Evolutionary conservation across 2,888 invertebrate species (phyloP).

Genomic region (Drosophila putrida): DNA sequence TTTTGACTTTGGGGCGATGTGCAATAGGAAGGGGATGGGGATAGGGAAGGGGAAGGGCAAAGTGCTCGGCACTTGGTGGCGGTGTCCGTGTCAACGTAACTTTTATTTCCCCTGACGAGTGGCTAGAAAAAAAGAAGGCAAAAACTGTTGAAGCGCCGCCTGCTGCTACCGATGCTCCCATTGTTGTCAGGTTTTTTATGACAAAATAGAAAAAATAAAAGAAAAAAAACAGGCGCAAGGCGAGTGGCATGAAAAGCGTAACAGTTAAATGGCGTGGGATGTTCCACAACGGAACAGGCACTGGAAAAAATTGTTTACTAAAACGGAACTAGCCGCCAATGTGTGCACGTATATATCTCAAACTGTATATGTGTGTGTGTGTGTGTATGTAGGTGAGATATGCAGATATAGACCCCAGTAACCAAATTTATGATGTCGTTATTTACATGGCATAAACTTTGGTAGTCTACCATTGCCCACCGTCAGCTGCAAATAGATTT

Average conservation of each 20-base stretch:
- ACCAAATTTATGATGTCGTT: slow-evolving; percentile 80
- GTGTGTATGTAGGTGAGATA: slow-evolving; percentile 51
- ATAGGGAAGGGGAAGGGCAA: slow-evolving; percentile 39
- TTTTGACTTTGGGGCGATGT: slow-evolving; percentile 4
- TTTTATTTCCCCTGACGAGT: slow-evolving; percentile 75
- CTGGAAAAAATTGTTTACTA: slow-evolving; percentile 58
- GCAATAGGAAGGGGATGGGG: neutral
- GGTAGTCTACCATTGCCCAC: slow-evolving; percentile 47
- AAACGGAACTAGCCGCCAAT: slow-evolving; percentile 68
- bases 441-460: slow-evolving; percentile 81
- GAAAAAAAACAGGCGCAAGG: slow-evolving; percentile 18
- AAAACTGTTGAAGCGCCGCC: slow-evolving; percentile 23
- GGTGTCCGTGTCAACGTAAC: slow-evolving; percentile 77
- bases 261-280: slow-evolving; percentile 63
- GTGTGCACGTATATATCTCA: slow-evolving; percentile 24
- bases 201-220: slow-evolving; percentile 28
- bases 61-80: slow-evolving; percentile 69
- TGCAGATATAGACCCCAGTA: slow-evolving; percentile 56
- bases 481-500: slow-evolving; percentile 75
- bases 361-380: slow-evolving; percentile 3
- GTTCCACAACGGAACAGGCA: slow-evolving; percentile 7
- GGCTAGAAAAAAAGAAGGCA: slow-evolving; percentile 32
- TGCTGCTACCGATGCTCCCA: slow-evolving; percentile 23
- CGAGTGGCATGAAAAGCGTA: slow-evolving; percentile 62
- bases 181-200: slow-evolving; percentile 73